A percentile compares a stretch with the other conserved stretches of the same genome.
Conservation (phyloP, 2,113 vertebrate species). For the Thinocorus orbignyianus region DNA sequence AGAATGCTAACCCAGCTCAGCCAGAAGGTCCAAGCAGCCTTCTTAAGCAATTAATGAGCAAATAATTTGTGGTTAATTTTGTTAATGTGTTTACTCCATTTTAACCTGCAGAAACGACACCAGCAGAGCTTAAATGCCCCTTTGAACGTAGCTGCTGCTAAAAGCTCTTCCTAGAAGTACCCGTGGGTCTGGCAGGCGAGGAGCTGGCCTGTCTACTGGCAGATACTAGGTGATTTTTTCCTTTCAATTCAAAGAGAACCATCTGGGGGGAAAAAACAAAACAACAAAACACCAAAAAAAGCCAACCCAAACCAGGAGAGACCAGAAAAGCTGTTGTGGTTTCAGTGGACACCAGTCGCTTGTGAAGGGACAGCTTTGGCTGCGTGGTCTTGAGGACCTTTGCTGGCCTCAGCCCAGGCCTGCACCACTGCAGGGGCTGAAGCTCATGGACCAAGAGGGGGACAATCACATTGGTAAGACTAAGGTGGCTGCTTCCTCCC, state of each 20-base stretch:
- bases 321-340: accelerated
- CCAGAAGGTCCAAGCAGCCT: neutral
- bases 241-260: neutral
- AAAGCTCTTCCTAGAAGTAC: neutral
- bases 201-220: neutral
- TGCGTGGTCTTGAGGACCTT: accelerated
- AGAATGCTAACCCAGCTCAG: neutral
- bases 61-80: neutral
- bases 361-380: neutral
- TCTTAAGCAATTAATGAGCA: neutral
- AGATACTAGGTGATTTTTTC: neutral
- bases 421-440: neutral
- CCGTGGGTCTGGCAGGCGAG: accelerated
- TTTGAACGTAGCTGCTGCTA: neutral
- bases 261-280: neutral
- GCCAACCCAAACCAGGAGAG: too few species aligned
- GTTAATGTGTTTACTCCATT: neutral
- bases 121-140: neutral
- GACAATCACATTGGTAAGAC: neutral
- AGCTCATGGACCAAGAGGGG: neutral
- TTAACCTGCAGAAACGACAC: neutral
- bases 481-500: accelerated
- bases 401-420: accelerated
- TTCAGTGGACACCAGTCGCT: accelerated
- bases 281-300: too few species aligned